phyloP scores from a whole-genome alignment of 2,797 vertebrate species.

The Gallinago solitaria region DNA sequence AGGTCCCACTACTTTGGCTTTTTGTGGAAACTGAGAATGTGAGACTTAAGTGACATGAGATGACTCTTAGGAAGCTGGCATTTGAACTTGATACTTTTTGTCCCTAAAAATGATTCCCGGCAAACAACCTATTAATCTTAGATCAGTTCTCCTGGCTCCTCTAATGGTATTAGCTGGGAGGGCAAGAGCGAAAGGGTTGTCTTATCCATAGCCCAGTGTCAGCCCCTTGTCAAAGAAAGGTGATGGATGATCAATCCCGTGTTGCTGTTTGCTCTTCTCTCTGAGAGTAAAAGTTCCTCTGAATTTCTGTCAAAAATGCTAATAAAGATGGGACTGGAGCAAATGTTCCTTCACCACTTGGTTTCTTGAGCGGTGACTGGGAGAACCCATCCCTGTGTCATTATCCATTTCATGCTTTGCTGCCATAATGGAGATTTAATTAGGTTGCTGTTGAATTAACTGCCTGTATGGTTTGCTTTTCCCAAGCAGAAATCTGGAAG shows the following conservation, averaged over 20 bases:
- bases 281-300: neutral
- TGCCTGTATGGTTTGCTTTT: conserved; percentile 74
- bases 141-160: conserved; percentile 41
- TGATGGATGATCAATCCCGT: neutral
- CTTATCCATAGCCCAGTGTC: conserved; percentile 7
- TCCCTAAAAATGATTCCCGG: conserved; percentile 44
- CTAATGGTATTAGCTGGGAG: neutral
- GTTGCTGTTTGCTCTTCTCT: neutral
- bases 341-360: neutral
- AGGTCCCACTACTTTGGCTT: neutral
- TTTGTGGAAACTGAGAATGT: neutral
- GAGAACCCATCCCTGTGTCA: conserved; percentile 26
- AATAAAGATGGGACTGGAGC: neutral
- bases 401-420: conserved; percentile 56
- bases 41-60: neutral
- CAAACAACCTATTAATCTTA: conserved; percentile 17
- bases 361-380: neutral
- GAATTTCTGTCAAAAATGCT: neutral
- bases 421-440: conserved; percentile 70
- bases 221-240: conserved; percentile 27
- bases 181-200: neutral
- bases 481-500: conserved; percentile 68
- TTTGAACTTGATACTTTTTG: conserved; percentile 26
- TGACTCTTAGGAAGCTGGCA: neutral
- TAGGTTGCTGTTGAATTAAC: conserved; percentile 71